Base-by-base conservation (phyloP, 1,140 invertebrate species). In the Notospermus geniculatus region DNA sequence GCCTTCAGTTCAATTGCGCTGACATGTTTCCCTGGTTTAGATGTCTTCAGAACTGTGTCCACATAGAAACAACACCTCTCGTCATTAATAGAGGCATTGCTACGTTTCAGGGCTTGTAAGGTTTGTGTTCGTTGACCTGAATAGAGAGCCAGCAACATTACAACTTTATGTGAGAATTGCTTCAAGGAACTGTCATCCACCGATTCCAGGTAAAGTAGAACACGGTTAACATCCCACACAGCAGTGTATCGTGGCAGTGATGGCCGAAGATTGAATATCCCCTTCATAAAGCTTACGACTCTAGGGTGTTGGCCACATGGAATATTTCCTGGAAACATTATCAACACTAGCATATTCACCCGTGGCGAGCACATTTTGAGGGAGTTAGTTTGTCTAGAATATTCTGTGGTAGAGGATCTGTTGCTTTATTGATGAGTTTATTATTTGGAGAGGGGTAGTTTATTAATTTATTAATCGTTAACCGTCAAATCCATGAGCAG, bases 111-210 rank as follows among this genome's bases (percentile, higher is more conserved):
- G 19, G 39, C 11, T 53, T 66, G 60, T 30, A 54, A 13, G 23
- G 46, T 63, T 36, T 63, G 60, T 25, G 36, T 30, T 46, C 64
- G 54, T n/a, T 66, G 64, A 4, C 56, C 64, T 57, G 64, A 36
- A 4, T 63, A 25, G n/a, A 66, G 27, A 2, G 57, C 9, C 19
- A 63, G 46, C 29, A 66, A 55, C 52, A 66, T 60, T 23, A 32
- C 36, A n/a, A 50, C 13, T 58, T 50, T 58, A 15, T 45, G 32
- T 17, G 61, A 58, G 43, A 63, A 11, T 19, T 45, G 9, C 55
- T 58, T 59, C 23, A 58, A 39, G 13, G n/a, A 22, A 17, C 32
- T 11, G 28, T 28, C 27, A 55, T 56, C 60, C 55, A 55, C 22
- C 1, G 7, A 13, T 15, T 45, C 27, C 29, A 65, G 13, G 17